These are phyloP conservation scores for Phytoseiulus persimilis DNA, from an alignment of 2,888 invertebrate species.

Conservation along the genomic window DNA sequence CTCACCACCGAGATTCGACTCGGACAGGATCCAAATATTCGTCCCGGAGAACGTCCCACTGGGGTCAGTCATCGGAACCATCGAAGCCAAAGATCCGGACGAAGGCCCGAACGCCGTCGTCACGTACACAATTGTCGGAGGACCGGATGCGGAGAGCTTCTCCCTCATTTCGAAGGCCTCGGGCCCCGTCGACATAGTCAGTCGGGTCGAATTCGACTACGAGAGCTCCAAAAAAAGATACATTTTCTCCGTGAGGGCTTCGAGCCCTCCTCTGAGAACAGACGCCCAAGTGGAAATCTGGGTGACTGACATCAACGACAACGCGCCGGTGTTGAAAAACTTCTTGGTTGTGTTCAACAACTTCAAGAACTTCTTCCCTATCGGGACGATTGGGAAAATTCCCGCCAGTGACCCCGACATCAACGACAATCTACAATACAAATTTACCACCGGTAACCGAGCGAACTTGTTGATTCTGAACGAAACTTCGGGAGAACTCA, in stretches of 20 bases:
- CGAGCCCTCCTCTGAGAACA: conserved; percentile 77
- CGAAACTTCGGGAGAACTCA: conserved; percentile 70
- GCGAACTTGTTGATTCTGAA: conserved; percentile 78
- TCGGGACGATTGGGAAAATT: conserved; percentile 77
- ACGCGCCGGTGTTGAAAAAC: conserved; percentile 80
- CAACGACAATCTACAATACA: conserved; percentile 71
- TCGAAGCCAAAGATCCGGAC: conserved; percentile 82
- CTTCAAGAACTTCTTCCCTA: conserved; percentile 83
- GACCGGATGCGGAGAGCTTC: conserved; percentile 72
- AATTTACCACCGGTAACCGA: conserved; percentile 81
- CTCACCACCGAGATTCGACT: conserved; percentile 58
- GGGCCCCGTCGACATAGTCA: conserved; percentile 68
- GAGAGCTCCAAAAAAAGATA: conserved; percentile 86
- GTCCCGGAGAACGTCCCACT: conserved; percentile 93
- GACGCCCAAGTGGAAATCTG: conserved; percentile 78
- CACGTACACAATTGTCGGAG: conserved; percentile 87
- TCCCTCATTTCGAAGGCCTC: conserved; percentile 65
- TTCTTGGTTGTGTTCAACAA: conserved; percentile 92
- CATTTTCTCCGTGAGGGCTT: conserved; percentile 76
- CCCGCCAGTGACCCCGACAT: conserved; percentile 93
- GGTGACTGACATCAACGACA: conserved; percentile 80
- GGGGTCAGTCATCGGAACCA: conserved; percentile 82
- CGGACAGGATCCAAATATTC: conserved; percentile 75
- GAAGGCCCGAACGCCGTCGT: conserved; percentile 83
- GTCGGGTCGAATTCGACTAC: conserved; percentile 84